A percentile compares a stretch with the other conserved stretches of the same genome.
phyloP scores from a whole-genome alignment of 2,888 invertebrate species.

The Tetramorium bicarinatum region DNA sequence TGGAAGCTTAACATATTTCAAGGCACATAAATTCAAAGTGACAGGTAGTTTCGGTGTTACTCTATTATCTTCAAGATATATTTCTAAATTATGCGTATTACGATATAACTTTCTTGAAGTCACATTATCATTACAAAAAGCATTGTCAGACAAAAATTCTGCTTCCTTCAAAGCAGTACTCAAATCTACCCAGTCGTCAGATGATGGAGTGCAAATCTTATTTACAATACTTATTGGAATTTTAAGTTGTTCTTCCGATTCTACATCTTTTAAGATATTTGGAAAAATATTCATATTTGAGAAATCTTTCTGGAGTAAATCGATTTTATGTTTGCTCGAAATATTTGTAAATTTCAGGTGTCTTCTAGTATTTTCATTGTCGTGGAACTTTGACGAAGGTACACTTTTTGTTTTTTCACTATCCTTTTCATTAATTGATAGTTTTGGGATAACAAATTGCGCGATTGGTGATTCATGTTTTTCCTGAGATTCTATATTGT shows the following conservation, averaged over 20 bases:
- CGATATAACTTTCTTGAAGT: conserved; percentile 15
- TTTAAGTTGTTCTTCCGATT: conserved; percentile 23
- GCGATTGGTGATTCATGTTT: conserved; percentile 46
- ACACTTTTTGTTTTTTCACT: neutral
- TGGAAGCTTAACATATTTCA: conserved; percentile 64
- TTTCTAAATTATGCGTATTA: conserved; percentile 31
- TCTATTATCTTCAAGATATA: conserved; percentile 13
- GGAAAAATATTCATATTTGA: conserved; percentile 43
- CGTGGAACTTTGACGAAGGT: neutral
- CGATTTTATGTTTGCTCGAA: conserved; percentile 38
- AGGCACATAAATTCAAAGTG: conserved; percentile 68
- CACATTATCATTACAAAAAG: conserved; percentile 45
- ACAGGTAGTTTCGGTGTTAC: conserved; percentile 60
- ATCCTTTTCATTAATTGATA: conserved; percentile 63
- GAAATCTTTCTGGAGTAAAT: conserved; percentile 58
- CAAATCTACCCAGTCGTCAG: conserved; percentile 85
- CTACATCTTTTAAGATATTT: conserved; percentile 9
- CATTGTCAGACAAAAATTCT: conserved; percentile 33
- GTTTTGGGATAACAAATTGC: conserved; percentile 77
- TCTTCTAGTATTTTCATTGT: conserved; percentile 16
- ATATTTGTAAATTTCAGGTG: conserved; percentile 1
- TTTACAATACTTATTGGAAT: conserved; percentile 33
- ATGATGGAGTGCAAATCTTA: conserved; percentile 61
- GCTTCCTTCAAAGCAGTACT: conserved; percentile 81
- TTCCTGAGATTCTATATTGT: conserved; percentile 40